phyloP scores from a whole-genome alignment of 2,797 vertebrate species.

The Scarus forsteni region DNA sequence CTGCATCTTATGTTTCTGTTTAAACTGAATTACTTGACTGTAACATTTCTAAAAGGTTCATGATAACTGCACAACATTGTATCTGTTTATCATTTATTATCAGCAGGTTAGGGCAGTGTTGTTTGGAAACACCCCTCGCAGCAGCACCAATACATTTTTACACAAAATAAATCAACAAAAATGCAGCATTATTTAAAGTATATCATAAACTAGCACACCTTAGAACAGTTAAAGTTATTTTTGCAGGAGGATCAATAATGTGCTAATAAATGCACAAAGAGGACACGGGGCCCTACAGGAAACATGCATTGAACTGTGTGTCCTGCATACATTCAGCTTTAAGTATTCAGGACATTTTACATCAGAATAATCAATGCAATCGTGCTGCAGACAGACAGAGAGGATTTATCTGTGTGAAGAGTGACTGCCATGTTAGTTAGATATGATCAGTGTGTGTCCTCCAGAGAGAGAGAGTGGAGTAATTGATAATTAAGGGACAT shows the following conservation, averaged over 20 bases:
- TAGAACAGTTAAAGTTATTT: neutral
- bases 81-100: too few relatives aligned
- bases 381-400: neutral
- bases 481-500: constrained; percentile 69
- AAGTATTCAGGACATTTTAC: constrained; percentile 24
- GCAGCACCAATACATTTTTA: too few relatives aligned
- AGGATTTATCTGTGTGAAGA: constrained; percentile 6
- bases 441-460: constrained; percentile 20
- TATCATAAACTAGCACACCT: neutral
- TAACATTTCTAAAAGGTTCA: too few relatives aligned
- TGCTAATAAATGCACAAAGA: constrained; percentile 17
- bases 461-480: constrained; percentile 16
- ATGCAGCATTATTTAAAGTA: too few relatives aligned
- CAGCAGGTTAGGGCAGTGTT: too few relatives aligned
- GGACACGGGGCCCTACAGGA: constrained; percentile 3
- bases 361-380: constrained; percentile 13
- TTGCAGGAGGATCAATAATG: constrained; percentile 29
- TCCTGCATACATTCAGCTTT: constrained; percentile 2
- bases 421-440: constrained; percentile 11
- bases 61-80: too few relatives aligned
- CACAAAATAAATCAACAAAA: too few relatives aligned
- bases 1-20: too few relatives aligned
- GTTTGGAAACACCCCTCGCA: too few relatives aligned
- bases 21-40: too few relatives aligned
- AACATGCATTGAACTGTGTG: neutral